Evolutionary conservation across 1,140 invertebrate genomes (phyloP), one percentile per base, ranked within the genome.

Genomic region (Drosophila simulans): DNA sequence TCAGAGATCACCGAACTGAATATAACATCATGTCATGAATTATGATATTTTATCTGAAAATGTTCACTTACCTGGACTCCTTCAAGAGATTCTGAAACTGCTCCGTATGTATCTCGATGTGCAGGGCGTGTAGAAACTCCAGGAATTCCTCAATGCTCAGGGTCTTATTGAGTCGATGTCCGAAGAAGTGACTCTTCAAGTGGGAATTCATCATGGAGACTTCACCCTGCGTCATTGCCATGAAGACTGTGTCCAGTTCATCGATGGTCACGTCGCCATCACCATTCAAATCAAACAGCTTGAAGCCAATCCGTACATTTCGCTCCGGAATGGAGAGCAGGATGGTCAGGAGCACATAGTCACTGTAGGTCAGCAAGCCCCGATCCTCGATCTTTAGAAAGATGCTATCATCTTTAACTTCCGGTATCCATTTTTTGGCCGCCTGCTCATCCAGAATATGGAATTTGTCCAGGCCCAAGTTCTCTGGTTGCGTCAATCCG

Each of bases 321-420:
- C 63, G 48, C 13, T 88, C 70, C 4, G 83, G 48, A 27, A 82
- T 43, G 1, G 48, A 34, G n/a, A 88, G 27, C 5, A 88, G 15
- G 34, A 65, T 49, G 5, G 17, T n/a, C 0, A 88, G 48, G 0
- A 82, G 62, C 15, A 88, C 1, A 42, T 76, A 88, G 34, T 88
- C 83, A 3, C 39, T 40, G 11, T 52, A 79, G 31, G 42, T 55
- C 12, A 86, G 15, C 11, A 86, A 17, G 0, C 75, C 74, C 4
- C 63, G 31, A 0, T 46, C 11, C 8, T 55, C 57, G 0, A 86
- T 49, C n/a, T 39, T 43, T 7, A 63, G 43, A 22, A 86, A 86
- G 3, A 77, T 56, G 17, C 70, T 86, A 12, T 88, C 15, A 12
- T 40, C 2, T 4, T 11, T 1, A 45, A 17, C 15, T 15, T 11